Conservation (phyloP, 2,888 invertebrate species). For the Endomychus coccineus region DNA sequence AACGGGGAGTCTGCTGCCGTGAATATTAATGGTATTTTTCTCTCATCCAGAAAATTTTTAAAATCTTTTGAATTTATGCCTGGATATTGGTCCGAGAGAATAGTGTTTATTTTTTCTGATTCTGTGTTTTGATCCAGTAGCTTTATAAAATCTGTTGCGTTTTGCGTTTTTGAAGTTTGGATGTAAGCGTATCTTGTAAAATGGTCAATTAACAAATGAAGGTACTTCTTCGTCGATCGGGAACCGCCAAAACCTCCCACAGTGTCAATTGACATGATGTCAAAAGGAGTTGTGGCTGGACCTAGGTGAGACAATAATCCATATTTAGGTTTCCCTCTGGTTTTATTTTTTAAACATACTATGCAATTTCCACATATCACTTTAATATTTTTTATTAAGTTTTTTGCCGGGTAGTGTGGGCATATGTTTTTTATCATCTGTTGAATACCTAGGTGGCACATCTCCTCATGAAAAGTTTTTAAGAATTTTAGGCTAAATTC, state of each 20-base stretch:
- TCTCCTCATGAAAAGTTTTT: too few relatives aligned
- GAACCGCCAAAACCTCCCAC: conserved; percentile 32
- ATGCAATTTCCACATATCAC: too few relatives aligned
- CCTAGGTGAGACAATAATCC: background rate
- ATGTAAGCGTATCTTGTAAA: conserved; percentile 31
- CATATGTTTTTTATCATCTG: too few relatives aligned
- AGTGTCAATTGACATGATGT: conserved; percentile 23
- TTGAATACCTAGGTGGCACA: too few relatives aligned
- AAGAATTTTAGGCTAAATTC: too few relatives aligned
- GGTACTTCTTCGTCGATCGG: too few relatives aligned
- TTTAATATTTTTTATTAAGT: too few relatives aligned
- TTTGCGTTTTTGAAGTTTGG: conserved; percentile 28
- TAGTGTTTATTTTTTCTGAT: conserved; percentile 22
- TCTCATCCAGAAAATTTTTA: conserved; percentile 1
- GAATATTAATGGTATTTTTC: background rate
- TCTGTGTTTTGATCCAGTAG: conserved; percentile 23
- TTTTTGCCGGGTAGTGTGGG: too few relatives aligned
- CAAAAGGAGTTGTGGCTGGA: background rate
- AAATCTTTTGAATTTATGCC: conserved; percentile 24
- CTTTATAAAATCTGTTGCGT: conserved; percentile 29
- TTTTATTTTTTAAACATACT: too few relatives aligned
- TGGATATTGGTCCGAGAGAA: conserved; percentile 32
- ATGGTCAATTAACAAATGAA: conserved; percentile 31
- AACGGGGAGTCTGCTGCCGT: conserved; percentile 3
- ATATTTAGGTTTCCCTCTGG: too few relatives aligned